phyloP scores from a whole-genome alignment of 2,113 vertebrate species.

The Phalacrocorax pelagicus region DNA sequence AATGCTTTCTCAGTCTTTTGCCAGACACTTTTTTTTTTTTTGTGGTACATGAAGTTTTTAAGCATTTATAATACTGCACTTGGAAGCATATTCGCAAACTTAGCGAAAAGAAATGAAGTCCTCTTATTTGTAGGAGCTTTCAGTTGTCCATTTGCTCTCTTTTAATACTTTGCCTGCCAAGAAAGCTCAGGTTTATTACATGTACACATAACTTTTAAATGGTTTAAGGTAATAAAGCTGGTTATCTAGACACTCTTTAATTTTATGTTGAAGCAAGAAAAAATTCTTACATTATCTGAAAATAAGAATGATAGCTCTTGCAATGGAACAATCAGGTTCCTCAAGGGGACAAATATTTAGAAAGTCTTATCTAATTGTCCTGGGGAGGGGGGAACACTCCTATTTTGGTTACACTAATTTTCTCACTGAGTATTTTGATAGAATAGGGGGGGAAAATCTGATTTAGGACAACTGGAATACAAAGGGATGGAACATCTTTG shows the following conservation, averaged over 20 bases:
- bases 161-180: neutral
- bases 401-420: neutral
- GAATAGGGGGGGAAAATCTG: rapidly evolving
- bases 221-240: neutral
- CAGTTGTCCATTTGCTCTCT: neutral
- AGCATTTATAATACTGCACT: neutral
- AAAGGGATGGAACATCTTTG: neutral
- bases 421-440: neutral
- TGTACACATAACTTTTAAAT: neutral
- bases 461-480: neutral
- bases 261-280: neutral
- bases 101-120: neutral
- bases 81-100: neutral
- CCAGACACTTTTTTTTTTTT: neutral
- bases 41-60: neutral
- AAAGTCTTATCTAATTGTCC: neutral
- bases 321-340: neutral
- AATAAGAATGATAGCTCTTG: neutral
- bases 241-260: neutral
- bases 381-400: neutral
- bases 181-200: neutral
- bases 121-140: neutral
- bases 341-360: neutral
- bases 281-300: neutral
- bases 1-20: neutral